Conservation (phyloP, 2,113 vertebrate species). For the Sclerurus mexicanus region DNA sequence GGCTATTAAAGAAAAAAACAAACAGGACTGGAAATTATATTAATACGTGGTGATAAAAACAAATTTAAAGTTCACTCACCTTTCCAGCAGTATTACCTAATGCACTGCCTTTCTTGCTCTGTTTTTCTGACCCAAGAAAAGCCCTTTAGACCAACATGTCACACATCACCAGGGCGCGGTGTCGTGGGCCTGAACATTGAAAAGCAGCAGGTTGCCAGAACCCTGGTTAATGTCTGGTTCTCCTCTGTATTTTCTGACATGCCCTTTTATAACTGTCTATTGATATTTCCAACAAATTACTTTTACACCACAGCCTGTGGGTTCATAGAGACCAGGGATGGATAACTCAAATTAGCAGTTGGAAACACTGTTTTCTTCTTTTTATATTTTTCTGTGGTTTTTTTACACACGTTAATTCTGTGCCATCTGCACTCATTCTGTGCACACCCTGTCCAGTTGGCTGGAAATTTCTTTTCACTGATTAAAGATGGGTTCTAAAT, state of each 20-base stretch:
- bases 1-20: background rate
- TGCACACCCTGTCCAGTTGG: background rate
- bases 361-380: background rate
- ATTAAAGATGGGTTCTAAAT: background rate
- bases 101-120: background rate
- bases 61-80: background rate
- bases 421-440: background rate
- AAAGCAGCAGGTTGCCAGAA: background rate
- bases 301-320: background rate
- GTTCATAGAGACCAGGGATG: background rate
- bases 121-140: background rate
- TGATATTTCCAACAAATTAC: background rate
- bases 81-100: background rate
- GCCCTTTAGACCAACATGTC: background rate
- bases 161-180: background rate
- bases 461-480: background rate
- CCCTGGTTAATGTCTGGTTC: background rate
- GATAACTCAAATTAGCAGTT: background rate
- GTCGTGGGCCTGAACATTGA: background rate
- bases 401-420: background rate
- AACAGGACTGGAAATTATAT: background rate
- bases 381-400: background rate
- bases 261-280: background rate
- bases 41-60: background rate
- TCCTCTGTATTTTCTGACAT: background rate